phyloP scores from a whole-genome alignment of 2,888 invertebrate genomes.

The Abrostola triplasia region DNA sequence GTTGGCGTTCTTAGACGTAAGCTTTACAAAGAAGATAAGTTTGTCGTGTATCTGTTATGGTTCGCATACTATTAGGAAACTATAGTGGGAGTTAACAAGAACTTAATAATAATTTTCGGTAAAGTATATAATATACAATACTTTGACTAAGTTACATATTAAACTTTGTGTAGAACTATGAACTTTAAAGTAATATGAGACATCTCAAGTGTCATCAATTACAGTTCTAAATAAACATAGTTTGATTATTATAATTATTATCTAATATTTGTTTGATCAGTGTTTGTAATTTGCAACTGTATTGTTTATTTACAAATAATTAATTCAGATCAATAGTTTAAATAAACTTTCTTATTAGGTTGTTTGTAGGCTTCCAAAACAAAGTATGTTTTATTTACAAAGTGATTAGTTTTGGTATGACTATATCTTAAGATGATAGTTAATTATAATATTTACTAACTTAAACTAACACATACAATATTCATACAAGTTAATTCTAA shows the following conservation, averaged over 20 bases:
- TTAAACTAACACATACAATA: too few relatives aligned
- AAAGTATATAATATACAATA: constrained; percentile 1
- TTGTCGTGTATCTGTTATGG: constrained; percentile 8
- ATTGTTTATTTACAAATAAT: too few relatives aligned
- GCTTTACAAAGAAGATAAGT: constrained; percentile 65
- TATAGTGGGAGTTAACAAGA: not conserved
- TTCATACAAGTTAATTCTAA: too few relatives aligned
- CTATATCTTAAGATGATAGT: too few relatives aligned
- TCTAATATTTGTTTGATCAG: constrained; percentile 10
- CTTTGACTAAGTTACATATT: not conserved
- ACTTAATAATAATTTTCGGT: not conserved
- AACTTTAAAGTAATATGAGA: constrained; percentile 32
- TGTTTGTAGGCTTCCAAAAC: too few relatives aligned
- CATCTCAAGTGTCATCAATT: constrained; percentile 27
- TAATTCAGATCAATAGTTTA: too few relatives aligned
- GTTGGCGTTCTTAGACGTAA: constrained; percentile 75
- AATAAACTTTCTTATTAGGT: too few relatives aligned
- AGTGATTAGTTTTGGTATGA: too few relatives aligned
- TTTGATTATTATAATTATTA: not conserved
- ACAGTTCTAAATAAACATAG: constrained; percentile 22
- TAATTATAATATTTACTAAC: too few relatives aligned
- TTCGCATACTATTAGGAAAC: constrained; percentile 12
- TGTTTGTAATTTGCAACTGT: too few relatives aligned
- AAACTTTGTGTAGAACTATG: constrained; percentile 17
- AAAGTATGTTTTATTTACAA: too few relatives aligned